Percentiles rank a stretch among this genome's conserved stretches.
These are phyloP conservation scores for Alloplasta piceator DNA, from an alignment of 2,888 invertebrate genomes.

Conservation along the genomic window DNA sequence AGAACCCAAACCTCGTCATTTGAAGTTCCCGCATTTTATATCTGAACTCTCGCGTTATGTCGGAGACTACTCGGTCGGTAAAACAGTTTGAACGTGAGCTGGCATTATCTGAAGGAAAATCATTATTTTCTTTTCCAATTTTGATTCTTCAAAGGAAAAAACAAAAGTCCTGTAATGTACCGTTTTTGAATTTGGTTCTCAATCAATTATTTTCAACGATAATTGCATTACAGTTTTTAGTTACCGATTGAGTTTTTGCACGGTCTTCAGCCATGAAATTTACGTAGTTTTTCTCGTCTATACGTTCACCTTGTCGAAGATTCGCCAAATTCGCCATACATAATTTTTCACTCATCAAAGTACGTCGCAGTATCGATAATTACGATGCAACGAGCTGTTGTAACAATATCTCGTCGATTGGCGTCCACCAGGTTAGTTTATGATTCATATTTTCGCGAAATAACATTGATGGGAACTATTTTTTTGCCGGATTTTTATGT, in stretches of 20 bases:
- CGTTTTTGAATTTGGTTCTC: too few species aligned
- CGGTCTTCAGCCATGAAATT: background rate
- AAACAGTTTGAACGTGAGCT: too few species aligned
- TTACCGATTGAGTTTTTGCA: background rate
- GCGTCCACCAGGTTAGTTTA: conserved; percentile 76
- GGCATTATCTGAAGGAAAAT: too few species aligned
- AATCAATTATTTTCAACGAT: background rate
- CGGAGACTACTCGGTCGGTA: too few species aligned
- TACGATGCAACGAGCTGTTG: conserved; percentile 77
- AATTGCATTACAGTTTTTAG: background rate
- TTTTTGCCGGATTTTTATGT: background rate
- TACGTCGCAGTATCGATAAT: conserved; percentile 32
- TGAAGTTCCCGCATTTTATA: conserved; percentile 23
- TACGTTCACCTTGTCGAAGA: background rate
- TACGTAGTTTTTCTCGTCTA: background rate
- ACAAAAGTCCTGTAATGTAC: too few species aligned
- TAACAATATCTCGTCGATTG: conserved; percentile 76
- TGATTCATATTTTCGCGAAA: background rate
- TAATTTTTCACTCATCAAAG: conserved; percentile 43
- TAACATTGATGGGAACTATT: background rate
- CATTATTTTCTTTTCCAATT: too few species aligned
- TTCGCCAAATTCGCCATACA: conserved; percentile 53
- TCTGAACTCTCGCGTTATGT: too few species aligned
- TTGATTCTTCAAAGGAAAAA: too few species aligned
- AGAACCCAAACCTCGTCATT: background rate